These are phyloP conservation scores for Harmothoe impar DNA, from an alignment of 2,888 invertebrate genomes.

Conservation along the genomic window DNA sequence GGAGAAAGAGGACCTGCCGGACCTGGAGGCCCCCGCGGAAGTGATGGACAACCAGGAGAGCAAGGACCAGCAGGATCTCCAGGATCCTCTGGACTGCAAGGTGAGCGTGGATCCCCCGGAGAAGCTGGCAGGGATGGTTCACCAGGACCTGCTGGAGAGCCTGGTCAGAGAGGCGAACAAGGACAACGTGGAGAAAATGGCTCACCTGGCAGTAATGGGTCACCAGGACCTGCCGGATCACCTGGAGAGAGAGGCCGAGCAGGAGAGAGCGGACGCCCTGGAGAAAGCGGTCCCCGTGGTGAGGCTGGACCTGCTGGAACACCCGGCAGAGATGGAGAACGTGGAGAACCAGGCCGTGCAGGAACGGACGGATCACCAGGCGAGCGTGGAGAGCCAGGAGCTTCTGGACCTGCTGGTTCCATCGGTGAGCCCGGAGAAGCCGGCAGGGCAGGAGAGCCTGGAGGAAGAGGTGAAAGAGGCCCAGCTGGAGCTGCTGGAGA, in stretches of 20 bases:
- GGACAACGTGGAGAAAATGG: slow-evolving; percentile 66
- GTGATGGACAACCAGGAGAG: slow-evolving; percentile 57
- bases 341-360: slow-evolving; percentile 61
- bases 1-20: slow-evolving; percentile 65
- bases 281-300: slow-evolving; percentile 87
- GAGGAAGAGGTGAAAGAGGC: slow-evolving; percentile 65
- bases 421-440: slow-evolving; percentile 64
- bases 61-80: slow-evolving; percentile 65
- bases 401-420: slow-evolving; percentile 64
- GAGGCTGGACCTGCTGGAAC: slow-evolving; percentile 72
- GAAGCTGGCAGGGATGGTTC: slow-evolving; percentile 64
- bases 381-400: slow-evolving; percentile 62
- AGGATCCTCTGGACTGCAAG: slow-evolving; percentile 65
- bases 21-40: slow-evolving; percentile 60
- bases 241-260: slow-evolving; percentile 68
- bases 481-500: slow-evolving; percentile 73
- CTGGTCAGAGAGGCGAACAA: slow-evolving; percentile 65
- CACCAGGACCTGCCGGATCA: slow-evolving; percentile 58
- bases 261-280: slow-evolving; percentile 86
- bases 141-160: slow-evolving; percentile 66
- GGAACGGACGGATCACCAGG: slow-evolving; percentile 66
- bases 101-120: slow-evolving; percentile 66
- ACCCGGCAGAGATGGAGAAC: slow-evolving; percentile 66
- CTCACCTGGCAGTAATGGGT: slow-evolving; percentile 65
- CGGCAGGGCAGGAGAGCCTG: slow-evolving; percentile 59